Evolutionary conservation across 2,888 invertebrate species (phyloP).

Genomic region (Aspidiotus rigidus): DNA sequence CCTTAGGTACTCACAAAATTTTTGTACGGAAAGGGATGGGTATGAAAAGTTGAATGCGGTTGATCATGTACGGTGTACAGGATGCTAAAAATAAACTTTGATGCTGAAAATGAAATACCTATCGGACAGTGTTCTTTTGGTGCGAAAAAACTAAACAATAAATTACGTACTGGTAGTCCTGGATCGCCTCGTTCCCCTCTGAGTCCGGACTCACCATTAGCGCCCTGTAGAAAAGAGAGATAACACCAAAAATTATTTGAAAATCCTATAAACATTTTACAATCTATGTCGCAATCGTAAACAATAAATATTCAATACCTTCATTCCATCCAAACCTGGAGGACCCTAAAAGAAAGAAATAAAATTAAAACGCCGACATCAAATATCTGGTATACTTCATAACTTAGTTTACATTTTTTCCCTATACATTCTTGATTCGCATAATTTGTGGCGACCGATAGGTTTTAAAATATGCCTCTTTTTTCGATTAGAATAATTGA

Average conservation of each 20-base stretch:
- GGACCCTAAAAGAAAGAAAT: conserved; percentile 64
- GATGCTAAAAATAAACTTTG: too few species aligned
- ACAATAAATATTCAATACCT: conserved; percentile 52
- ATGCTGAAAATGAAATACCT: not conserved
- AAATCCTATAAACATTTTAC: not conserved
- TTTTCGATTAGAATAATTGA: too few species aligned
- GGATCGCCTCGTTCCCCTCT: conserved; percentile 91
- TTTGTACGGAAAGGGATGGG: too few species aligned
- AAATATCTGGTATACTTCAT: too few species aligned
- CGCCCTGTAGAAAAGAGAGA: conserved; percentile 55
- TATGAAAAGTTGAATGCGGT: too few species aligned
- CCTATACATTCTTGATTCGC: too few species aligned
- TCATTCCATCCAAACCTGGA: conserved; percentile 90
- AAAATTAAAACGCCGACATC: not conserved
- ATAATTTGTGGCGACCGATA: too few species aligned
- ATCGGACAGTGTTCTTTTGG: too few species aligned
- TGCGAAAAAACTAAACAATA: not conserved
- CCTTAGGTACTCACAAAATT: too few species aligned
- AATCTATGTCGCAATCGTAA: not conserved
- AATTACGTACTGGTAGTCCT: conserved; percentile 73
- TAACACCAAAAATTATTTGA: not conserved
- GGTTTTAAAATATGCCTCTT: too few species aligned
- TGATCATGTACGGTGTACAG: too few species aligned
- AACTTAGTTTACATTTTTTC: too few species aligned
- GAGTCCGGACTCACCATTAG: conserved; percentile 81